phyloP scores from a whole-genome alignment of 2,888 invertebrate genomes.

The Liopterus haemorrhoidalis region DNA sequence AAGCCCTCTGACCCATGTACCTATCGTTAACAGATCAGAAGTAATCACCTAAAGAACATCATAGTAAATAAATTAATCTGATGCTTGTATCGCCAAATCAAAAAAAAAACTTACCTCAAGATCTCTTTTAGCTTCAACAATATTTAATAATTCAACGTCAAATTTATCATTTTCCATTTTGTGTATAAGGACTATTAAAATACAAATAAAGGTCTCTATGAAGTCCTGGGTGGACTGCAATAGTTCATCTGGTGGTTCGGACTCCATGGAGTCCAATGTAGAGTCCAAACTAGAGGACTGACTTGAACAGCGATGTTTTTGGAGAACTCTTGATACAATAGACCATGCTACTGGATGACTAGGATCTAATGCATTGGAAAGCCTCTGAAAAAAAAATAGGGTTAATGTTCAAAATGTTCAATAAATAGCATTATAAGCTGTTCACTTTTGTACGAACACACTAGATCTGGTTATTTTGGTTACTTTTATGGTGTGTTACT shows the following conservation, averaged over 20 bases:
- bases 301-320: conserved; percentile 40
- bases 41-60: no score
- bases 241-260: conserved; percentile 40
- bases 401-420: no score
- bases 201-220: conserved; percentile 49
- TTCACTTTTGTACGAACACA: no score
- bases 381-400: conserved; percentile 20
- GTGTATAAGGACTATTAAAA: conserved; percentile 46
- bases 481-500: no score
- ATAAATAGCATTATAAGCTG: no score
- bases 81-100: conserved; percentile 1
- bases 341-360: conserved; percentile 52
- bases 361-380: conserved; percentile 52
- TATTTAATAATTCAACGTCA: conserved; percentile 17
- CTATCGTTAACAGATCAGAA: no score
- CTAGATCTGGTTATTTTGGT: no score
- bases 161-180: conserved; percentile 38
- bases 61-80: background rate
- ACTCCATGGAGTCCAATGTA: conserved; percentile 48
- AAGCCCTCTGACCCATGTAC: no score
- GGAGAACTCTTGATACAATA: conserved; percentile 42
- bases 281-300: conserved; percentile 48
- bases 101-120: conserved; percentile 30
- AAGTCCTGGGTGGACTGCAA: conserved; percentile 45
- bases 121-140: conserved; percentile 4